Evolutionary conservation across 2,888 invertebrate genomes (phyloP), one percentile per base, ranked within the genome.

Genomic region (Cheilosia variabilis): DNA sequence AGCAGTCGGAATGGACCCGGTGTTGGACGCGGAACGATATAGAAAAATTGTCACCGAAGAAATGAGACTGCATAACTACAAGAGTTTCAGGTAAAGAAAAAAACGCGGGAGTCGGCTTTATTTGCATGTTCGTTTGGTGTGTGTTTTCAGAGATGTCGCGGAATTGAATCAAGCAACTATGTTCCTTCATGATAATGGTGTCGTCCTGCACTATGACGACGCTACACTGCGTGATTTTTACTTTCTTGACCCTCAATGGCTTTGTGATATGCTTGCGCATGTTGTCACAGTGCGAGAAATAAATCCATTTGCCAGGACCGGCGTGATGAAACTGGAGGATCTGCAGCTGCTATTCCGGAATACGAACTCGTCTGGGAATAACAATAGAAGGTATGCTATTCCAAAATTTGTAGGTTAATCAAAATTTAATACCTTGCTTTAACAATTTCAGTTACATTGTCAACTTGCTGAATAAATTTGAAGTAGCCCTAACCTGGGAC

Each of bases 241-340:
- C 92, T 99, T 99, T 92, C 93, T 99, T 55, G 97, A 98, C 92
- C 99, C 99, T 0, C 99, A 99, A 91, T 99, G 99, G 99, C 94
- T 99, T 52, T 99, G 99, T 92, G 99, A 99, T 91, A 97, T 99
- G 94, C 92, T 99, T 47, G 98, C 99, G 0, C 98, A 98, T 91
- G 98, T 99, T 1, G 98, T 99, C 43, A 98, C 99, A 0, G 97
- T 99, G 22, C 93, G 98, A n/a, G 98, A 99, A 93, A 97, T 99
- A 88, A 99, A 99, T 93, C 98, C 98, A 0, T 98, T 98, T 91
- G 98, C 98, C 0, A 94, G 95, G 87, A 96, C 96, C 78, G 98
- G 97, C 93, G 95, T 99, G 60, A 99, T 99, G 99, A 96, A 96
- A 91, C 93, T 98, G 55, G 97, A 98, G 76, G 98, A 99, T 91